phyloP scores from a whole-genome alignment of 2,113 vertebrate genomes.

The Nothocercus nigrocapillus region DNA sequence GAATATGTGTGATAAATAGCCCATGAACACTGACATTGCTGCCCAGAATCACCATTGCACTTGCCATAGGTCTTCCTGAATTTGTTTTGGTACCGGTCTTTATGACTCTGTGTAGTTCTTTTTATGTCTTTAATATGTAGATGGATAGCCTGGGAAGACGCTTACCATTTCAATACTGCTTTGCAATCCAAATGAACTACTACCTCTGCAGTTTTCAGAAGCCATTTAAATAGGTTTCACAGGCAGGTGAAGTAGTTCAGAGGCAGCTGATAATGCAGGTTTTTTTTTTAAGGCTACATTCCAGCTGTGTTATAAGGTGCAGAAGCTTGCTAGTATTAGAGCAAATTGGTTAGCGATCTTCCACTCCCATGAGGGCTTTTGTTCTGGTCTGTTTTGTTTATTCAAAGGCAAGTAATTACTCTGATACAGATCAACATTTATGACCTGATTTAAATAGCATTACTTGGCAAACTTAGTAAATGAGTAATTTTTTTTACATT shows the following conservation, averaged over 20 bases:
- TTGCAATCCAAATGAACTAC: slow-evolving; percentile 61
- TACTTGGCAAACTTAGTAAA: slow-evolving; percentile 13
- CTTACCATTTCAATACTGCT: background rate
- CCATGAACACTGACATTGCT: background rate
- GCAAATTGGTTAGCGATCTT: background rate
- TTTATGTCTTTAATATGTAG: slow-evolving; percentile 55
- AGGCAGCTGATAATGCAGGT: slow-evolving; percentile 38
- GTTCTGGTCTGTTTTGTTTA: background rate
- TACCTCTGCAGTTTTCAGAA: slow-evolving; percentile 14
- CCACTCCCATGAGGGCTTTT: background rate
- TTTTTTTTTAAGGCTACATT: background rate
- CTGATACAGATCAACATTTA: background rate
- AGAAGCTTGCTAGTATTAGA: background rate
- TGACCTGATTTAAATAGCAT: background rate
- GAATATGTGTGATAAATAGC: slow-evolving; percentile 3
- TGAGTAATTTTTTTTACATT: background rate
- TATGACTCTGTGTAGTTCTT: background rate
- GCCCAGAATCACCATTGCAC: background rate
- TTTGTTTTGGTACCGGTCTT: slow-evolving; percentile 1
- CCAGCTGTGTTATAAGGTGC: background rate
- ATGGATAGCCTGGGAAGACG: slow-evolving; percentile 40
- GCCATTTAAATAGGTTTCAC: slow-evolving; percentile 20
- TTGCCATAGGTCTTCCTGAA: background rate
- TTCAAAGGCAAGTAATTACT: background rate
- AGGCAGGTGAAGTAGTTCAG: slow-evolving; percentile 39